phyloP scores from a whole-genome alignment of 2,888 invertebrate genomes.

The Linnaemya vulpina region DNA sequence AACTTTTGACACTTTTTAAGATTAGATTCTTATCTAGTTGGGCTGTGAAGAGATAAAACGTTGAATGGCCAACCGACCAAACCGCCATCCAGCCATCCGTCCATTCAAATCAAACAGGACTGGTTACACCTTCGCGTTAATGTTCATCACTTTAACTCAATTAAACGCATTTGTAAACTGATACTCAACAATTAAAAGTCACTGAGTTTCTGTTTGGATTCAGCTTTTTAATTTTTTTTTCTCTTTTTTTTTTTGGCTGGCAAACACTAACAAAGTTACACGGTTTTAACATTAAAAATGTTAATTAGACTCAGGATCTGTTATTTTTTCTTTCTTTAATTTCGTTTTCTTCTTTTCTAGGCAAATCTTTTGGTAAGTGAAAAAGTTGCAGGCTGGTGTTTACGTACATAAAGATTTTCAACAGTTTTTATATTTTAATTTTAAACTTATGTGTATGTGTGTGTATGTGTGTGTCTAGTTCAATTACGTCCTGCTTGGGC shows the following conservation, averaged over 20 bases:
- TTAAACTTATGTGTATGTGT: slow-evolving; percentile 17
- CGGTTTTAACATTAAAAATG: slow-evolving; percentile 79
- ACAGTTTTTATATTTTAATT: slow-evolving; percentile 37
- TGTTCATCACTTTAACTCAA: slow-evolving; percentile 72
- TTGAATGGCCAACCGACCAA: not conserved
- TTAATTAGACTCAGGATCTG: slow-evolving; percentile 75
- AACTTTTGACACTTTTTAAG: slow-evolving; percentile 72
- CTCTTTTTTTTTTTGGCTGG: slow-evolving; percentile 28
- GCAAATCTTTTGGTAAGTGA: slow-evolving; percentile 29
- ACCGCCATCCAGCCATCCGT: not conserved
- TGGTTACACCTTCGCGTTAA: slow-evolving; percentile 69
- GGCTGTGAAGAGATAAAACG: not conserved
- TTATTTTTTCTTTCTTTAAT: not conserved
- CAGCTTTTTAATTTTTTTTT: slow-evolving; percentile 9
- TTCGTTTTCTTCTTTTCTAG: slow-evolving; percentile 39
- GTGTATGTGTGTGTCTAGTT: slow-evolving; percentile 49
- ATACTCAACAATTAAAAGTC: slow-evolving; percentile 70
- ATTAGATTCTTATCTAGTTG: slow-evolving; percentile 68
- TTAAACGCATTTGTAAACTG: slow-evolving; percentile 68
- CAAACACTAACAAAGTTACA: slow-evolving; percentile 74
- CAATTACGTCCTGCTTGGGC: slow-evolving; percentile 49
- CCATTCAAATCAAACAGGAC: slow-evolving; percentile 1
- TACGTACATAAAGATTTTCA: slow-evolving; percentile 40
- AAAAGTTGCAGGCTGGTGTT: slow-evolving; percentile 49
- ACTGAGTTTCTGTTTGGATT: slow-evolving; percentile 37